Conservation (phyloP, 2,113 vertebrate species). For the Willisornis vidua region DNA sequence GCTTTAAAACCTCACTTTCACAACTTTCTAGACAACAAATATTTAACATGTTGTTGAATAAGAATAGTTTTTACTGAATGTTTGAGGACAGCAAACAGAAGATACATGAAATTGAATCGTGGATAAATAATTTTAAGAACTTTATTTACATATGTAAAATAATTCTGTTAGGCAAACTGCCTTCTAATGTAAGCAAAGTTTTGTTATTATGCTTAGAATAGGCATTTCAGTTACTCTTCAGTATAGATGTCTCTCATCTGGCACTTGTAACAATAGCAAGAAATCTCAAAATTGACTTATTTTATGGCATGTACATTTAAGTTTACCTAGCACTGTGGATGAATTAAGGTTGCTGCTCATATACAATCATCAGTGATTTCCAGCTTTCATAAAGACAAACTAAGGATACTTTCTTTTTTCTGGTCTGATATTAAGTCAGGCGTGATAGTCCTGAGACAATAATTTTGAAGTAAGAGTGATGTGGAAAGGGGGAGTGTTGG, state of each 20-base stretch:
- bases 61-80: not conserved
- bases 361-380: not conserved
- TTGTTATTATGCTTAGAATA: not conserved
- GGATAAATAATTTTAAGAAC: not conserved
- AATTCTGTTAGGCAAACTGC: no score
- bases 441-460: not conserved
- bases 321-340: not conserved
- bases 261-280: not conserved
- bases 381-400: not conserved
- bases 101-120: not conserved
- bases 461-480: not conserved
- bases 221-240: not conserved
- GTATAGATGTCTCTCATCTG: not conserved
- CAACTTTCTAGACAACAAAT: not conserved
- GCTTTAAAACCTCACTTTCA: not conserved
- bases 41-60: not conserved
- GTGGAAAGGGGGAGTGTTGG: not conserved
- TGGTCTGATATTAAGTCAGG: not conserved
- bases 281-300: not conserved
- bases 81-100: not conserved
- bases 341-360: not conserved
- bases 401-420: not conserved
- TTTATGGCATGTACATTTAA: not conserved
- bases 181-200: not conserved
- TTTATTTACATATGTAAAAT: not conserved